Conservation (phyloP, 2,797 vertebrate genomes). For the Astyanax mexicanus region DNA sequence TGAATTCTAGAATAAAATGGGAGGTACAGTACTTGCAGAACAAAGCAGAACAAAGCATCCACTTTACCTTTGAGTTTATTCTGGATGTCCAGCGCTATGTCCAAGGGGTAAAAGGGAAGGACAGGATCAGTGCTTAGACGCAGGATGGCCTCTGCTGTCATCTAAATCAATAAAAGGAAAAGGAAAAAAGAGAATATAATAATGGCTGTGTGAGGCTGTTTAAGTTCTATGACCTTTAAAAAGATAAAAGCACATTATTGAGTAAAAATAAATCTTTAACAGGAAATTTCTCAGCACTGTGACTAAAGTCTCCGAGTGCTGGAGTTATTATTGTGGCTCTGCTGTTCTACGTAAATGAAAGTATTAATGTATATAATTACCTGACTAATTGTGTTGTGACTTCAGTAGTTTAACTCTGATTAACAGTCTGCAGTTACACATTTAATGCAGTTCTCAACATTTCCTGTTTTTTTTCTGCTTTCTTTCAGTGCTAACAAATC, state of each 20-base stretch:
- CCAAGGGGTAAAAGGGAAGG: conserved; percentile 91
- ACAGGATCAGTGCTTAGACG: conserved; percentile 88
- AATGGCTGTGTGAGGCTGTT: conserved; percentile 43
- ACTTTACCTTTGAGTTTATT: conserved; percentile 91
- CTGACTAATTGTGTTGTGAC: too few species aligned
- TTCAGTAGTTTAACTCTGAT: too few species aligned
- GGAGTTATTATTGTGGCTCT: background rate
- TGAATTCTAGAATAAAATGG: background rate
- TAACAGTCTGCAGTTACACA: too few species aligned
- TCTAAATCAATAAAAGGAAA: conserved; percentile 78
- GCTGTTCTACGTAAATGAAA: too few species aligned
- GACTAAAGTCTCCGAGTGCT: background rate
- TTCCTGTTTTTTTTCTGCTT: too few species aligned
- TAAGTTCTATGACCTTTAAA: conserved; percentile 4
- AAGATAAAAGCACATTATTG: background rate
- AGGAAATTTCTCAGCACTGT: background rate
- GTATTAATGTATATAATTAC: too few species aligned
- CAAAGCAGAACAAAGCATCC: background rate
- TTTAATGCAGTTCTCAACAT: too few species aligned
- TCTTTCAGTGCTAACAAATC: too few species aligned
- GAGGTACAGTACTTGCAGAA: background rate
- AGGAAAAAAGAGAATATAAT: conserved; percentile 42
- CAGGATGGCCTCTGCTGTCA: conserved; percentile 90
- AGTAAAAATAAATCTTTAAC: background rate
- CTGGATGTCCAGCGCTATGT: conserved; percentile 91